A percentile compares a stretch with the other conserved stretches of the same genome.
Evolutionary conservation across 2,113 vertebrate genomes (phyloP).

Genomic region (Taurulus bubalis): DNA sequence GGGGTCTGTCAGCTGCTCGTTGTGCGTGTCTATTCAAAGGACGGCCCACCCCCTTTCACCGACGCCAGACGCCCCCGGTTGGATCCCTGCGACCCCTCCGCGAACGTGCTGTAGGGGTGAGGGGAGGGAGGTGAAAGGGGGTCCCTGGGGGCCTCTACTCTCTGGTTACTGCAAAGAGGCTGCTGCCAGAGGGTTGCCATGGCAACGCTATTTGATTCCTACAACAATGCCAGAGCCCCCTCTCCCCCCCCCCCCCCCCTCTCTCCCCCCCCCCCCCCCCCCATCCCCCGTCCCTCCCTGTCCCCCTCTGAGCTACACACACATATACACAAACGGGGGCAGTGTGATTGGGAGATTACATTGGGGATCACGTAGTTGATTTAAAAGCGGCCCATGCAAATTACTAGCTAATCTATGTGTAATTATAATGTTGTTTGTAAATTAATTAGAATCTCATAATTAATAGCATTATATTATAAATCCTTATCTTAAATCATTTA

Average conservation of each 20-base stretch:
- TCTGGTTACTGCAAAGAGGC: slow-evolving; percentile 83
- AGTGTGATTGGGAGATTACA: slow-evolving; percentile 54
- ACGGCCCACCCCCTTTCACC: slow-evolving; percentile 14
- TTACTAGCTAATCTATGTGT: slow-evolving; percentile 40
- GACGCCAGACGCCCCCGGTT: slow-evolving; percentile 47
- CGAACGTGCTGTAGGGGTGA: slow-evolving; percentile 60
- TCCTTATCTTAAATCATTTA: slow-evolving; percentile 21
- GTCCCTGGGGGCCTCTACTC: slow-evolving; percentile 78
- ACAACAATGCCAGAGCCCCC: slow-evolving; percentile 81
- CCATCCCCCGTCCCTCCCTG: no score
- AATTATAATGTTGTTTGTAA: slow-evolving; percentile 52
- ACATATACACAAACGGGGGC: slow-evolving; percentile 21
- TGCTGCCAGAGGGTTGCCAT: slow-evolving; percentile 81
- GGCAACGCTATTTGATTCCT: slow-evolving; percentile 85
- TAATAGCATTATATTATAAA: slow-evolving; percentile 35
- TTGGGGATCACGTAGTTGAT: slow-evolving; percentile 35
- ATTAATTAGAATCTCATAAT: slow-evolving; percentile 63
- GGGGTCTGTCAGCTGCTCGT: slow-evolving; percentile 12
- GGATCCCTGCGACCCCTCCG: slow-evolving; percentile 54
- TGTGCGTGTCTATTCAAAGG: slow-evolving; percentile 47
- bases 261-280: slow-evolving; percentile 40
- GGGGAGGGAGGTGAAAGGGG: slow-evolving; percentile 40
- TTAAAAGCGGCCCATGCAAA: slow-evolving; percentile 27
- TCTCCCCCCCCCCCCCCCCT: slow-evolving; percentile 39
- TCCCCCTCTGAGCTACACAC: slow-evolving; percentile 42